Conservation (phyloP, 2,113 vertebrate species). For the Planiliza haematocheilus region DNA sequence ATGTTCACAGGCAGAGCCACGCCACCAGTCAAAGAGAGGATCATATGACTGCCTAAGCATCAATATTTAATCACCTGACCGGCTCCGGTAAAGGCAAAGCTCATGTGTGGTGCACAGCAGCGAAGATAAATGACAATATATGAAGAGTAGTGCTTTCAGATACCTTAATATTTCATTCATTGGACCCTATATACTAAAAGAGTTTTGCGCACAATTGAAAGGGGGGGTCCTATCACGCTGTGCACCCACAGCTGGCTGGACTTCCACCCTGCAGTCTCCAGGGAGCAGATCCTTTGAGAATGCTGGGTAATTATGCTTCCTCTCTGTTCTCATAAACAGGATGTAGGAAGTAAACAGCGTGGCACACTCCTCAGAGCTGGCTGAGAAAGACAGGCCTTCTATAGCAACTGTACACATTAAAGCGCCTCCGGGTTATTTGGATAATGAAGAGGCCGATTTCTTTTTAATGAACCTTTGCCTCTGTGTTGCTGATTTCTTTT, state of each 20-base stretch:
- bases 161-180: conserved; percentile 52
- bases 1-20: conserved; percentile 12
- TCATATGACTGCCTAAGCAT: conserved; percentile 49
- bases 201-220: conserved; percentile 12
- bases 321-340: conserved; percentile 56
- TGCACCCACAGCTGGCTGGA: conserved; percentile 39
- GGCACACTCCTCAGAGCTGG: conserved; percentile 7
- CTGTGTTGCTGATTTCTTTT: conserved; percentile 26
- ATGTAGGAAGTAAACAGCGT: conserved; percentile 59
- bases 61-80: conserved; percentile 60
- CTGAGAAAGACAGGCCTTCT: conserved; percentile 13
- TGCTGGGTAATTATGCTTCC: conserved; percentile 42
- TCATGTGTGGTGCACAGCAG: not conserved
- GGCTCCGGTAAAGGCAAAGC: conserved; percentile 1
- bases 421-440: conserved; percentile 47
- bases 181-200: conserved; percentile 15
- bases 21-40: conserved; percentile 29
- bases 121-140: conserved; percentile 3
- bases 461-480: not conserved
- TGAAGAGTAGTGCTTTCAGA: not conserved
- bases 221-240: conserved; percentile 1
- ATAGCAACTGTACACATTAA: conserved; percentile 42
- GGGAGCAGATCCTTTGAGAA: conserved; percentile 51
- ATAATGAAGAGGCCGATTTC: conserved; percentile 41
- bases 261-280: conserved; percentile 33